Evolutionary conservation across 2,888 invertebrate species (phyloP).

Genomic region (Zootermopsis nevadensis): DNA sequence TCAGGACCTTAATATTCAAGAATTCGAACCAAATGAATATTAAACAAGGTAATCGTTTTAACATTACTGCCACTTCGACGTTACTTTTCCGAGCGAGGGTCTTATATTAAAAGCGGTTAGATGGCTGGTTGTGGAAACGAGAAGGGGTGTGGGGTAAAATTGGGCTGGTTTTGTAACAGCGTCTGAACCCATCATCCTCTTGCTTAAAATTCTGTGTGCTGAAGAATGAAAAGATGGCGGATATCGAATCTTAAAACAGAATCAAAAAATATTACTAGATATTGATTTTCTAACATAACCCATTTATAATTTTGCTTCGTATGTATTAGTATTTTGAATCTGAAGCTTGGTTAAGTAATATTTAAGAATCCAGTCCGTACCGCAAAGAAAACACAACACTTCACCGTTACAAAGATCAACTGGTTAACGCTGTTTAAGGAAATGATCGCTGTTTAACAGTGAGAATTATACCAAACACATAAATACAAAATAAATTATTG

Average conservation of each 20-base stretch:
- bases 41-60: slow-evolving; percentile 62
- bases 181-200: not conserved
- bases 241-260: not conserved
- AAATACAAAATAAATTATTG: no score
- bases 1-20: slow-evolving; percentile 59
- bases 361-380: no score
- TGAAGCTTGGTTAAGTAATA: no score
- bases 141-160: not conserved
- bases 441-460: no score
- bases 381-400: no score
- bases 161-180: not conserved
- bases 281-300: not conserved
- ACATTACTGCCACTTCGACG: slow-evolving; percentile 55
- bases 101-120: slow-evolving; percentile 44
- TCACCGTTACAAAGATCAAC: no score
- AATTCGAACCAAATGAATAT: slow-evolving; percentile 61
- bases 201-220: slow-evolving; percentile 28
- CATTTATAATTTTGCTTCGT: not conserved
- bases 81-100: slow-evolving; percentile 27
- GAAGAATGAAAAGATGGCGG: not conserved
- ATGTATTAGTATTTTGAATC: no score
- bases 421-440: no score
- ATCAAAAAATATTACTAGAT: slow-evolving; percentile 5
- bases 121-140: not conserved
- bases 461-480: no score